Evolutionary conservation across 2,888 invertebrate genomes (phyloP), one percentile per base, ranked within the genome.

Genomic region (Agrenia bidenticulata): DNA sequence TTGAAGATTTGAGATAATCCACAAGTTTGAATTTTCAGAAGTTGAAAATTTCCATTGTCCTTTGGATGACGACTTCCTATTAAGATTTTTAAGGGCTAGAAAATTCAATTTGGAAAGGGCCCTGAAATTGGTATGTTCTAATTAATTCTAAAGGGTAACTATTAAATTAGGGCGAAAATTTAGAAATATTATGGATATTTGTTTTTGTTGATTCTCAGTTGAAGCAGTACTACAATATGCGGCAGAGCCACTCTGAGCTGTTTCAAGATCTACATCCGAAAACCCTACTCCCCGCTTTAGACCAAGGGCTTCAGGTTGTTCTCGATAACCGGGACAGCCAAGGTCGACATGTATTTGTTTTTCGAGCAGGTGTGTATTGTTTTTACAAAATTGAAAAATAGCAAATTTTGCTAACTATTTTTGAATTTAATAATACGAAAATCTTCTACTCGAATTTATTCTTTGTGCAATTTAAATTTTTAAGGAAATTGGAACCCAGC

Each of bases 401-500:
- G n/a, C n/a, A n/a, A n/a, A n/a, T n/a, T n/a, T n/a, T n/a, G 15
- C 19, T 17, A 9, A 17, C 9, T 17, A 50, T 9, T 50, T 9
- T 17, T 2, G 17, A 37, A 56, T 37, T 1, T 37, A 7, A n/a
- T n/a, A n/a, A n/a, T n/a, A n/a, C 24, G 39, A 17, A 56, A 1
- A 26, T 23, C 15, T 21, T 9, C 53, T 24, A 53, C n/a, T n/a
- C n/a, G n/a, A n/a, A n/a, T n/a, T n/a, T n/a, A n/a, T n/a, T n/a
- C n/a, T n/a, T n/a, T n/a, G n/a, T n/a, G n/a, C n/a, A n/a, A n/a
- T n/a, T n/a, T n/a, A n/a, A n/a, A n/a, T n/a, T n/a, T n/a, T n/a
- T n/a, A n/a, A 80, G 81, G 79, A 17, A 73, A 66, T 56, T 81
- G 81, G 81, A 78, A 81, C 63, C 79, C 81, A 7, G 73, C 77